Evolutionary conservation across 2,113 vertebrate genomes (phyloP).

Genomic region (Dicerorhinus sumatrensis): DNA sequence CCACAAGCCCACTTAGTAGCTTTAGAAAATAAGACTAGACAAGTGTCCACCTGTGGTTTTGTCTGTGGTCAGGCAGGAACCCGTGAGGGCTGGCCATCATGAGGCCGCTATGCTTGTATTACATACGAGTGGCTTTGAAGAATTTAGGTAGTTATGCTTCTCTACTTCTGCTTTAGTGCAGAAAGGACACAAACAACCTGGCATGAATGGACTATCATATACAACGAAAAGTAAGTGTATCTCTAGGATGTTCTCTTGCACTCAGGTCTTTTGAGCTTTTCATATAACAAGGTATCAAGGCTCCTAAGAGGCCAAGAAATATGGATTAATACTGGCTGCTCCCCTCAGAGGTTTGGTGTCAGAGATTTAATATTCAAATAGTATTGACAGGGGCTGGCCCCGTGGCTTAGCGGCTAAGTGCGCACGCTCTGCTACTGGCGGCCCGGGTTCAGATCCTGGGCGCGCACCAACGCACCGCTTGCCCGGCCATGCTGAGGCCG

Average conservation of each 20-base stretch:
- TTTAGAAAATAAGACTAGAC: slow-evolving; percentile 95
- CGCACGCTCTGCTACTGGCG: too few relatives aligned
- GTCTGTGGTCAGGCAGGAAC: slow-evolving; percentile 92
- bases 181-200: not conserved
- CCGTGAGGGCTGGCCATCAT: slow-evolving; percentile 89
- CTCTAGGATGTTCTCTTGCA: not conserved
- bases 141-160: slow-evolving; percentile 87
- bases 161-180: not conserved
- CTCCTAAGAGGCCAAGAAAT: slow-evolving; percentile 1
- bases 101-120: slow-evolving; percentile 91
- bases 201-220: not conserved
- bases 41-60: slow-evolving; percentile 94
- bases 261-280: slow-evolving; percentile 3
- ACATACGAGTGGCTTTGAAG: slow-evolving; percentile 93
- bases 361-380: slow-evolving; percentile 24
- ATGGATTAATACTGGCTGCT: not conserved
- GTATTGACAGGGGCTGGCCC: not conserved
- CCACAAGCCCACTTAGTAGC: slow-evolving; percentile 92
- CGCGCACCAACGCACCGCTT: too few relatives aligned
- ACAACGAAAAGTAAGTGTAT: not conserved
- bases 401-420: too few relatives aligned
- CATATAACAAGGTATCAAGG: not conserved
- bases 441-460: too few relatives aligned
- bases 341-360: not conserved
- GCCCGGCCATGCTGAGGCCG: too few relatives aligned